These are phyloP conservation scores for Latheticus oryzae DNA, from an alignment of 2,888 invertebrate genomes.

Conservation along the genomic window DNA sequence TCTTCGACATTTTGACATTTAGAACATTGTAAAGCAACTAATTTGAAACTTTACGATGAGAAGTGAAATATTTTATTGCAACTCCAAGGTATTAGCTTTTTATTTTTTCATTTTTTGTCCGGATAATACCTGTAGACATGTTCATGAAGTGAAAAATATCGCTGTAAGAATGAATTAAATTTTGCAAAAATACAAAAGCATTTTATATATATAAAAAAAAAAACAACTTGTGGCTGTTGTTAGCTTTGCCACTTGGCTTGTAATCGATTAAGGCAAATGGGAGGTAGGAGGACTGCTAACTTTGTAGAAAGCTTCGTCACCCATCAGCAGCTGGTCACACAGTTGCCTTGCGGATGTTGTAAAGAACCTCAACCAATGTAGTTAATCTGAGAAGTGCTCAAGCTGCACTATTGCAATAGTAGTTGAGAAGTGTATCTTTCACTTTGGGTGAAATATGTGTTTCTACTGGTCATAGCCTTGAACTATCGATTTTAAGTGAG, in stretches of 20 bases:
- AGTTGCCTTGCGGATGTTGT: constrained; percentile 19
- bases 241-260: constrained; percentile 18
- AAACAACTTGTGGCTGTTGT: constrained; percentile 15
- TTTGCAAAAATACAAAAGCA: constrained; percentile 5
- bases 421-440: constrained; percentile 5
- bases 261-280: constrained; percentile 33
- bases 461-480: constrained; percentile 1
- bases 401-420: too few relatives aligned
- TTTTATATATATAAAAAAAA: too few relatives aligned
- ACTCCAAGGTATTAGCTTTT: too few relatives aligned
- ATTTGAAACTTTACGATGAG: too few relatives aligned
- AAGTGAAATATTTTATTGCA: too few relatives aligned
- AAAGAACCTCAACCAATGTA: constrained; percentile 22
- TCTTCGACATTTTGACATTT: too few relatives aligned
- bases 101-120: too few relatives aligned
- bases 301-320: constrained; percentile 23
- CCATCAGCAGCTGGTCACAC: constrained; percentile 31
- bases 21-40: too few relatives aligned
- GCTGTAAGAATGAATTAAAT: background rate
- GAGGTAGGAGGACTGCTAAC: constrained; percentile 22
- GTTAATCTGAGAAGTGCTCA: constrained; percentile 26
- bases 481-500: constrained; percentile 16
- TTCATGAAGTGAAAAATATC: too few relatives aligned
- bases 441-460: constrained; percentile 11
- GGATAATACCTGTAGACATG: too few relatives aligned